Percentiles rank a stretch among this genome's conserved stretches.
These are phyloP conservation scores for Nanorana parkeri DNA, from an alignment of 2,113 vertebrate species.

Conservation along the genomic window DNA sequence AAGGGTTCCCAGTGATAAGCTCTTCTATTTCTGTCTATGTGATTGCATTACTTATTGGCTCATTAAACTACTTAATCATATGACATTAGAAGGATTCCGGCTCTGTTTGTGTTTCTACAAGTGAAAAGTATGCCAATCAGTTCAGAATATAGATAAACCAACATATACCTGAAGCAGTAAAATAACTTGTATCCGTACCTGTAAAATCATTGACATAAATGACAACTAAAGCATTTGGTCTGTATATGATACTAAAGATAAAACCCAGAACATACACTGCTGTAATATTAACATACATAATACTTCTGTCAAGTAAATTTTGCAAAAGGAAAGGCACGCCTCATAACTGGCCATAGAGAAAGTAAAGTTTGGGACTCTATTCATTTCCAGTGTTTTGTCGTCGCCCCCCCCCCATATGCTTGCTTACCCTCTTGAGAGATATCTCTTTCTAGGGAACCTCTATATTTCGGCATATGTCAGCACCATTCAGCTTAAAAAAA, in stretches of 20 bases:
- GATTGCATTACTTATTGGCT: conserved; percentile 49
- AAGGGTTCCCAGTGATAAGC: conserved; percentile 45
- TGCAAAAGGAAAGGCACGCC: no score
- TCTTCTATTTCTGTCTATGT: conserved; percentile 44
- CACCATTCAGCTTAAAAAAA: no score
- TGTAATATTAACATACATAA: no score
- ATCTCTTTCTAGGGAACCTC: no score
- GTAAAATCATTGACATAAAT: not conserved
- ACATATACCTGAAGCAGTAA: not conserved
- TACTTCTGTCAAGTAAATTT: no score
- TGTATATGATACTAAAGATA: not conserved
- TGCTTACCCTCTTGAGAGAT: no score
- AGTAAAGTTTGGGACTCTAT: no score
- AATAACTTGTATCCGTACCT: not conserved
- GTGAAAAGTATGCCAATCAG: not conserved
- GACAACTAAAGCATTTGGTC: not conserved
- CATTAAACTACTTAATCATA: conserved; percentile 39
- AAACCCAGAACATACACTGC: no score
- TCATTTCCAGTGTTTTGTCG: no score
- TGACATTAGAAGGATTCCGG: conserved; percentile 34
- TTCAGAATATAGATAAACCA: not conserved
- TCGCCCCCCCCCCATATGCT: no score
- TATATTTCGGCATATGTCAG: no score
- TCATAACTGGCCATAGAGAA: no score
- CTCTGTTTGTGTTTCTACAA: conserved; percentile 18